Percentiles rank a stretch among this genome's conserved stretches.
Conservation (phyloP, 1,140 invertebrate genomes). For the Linepithema humile region DNA sequence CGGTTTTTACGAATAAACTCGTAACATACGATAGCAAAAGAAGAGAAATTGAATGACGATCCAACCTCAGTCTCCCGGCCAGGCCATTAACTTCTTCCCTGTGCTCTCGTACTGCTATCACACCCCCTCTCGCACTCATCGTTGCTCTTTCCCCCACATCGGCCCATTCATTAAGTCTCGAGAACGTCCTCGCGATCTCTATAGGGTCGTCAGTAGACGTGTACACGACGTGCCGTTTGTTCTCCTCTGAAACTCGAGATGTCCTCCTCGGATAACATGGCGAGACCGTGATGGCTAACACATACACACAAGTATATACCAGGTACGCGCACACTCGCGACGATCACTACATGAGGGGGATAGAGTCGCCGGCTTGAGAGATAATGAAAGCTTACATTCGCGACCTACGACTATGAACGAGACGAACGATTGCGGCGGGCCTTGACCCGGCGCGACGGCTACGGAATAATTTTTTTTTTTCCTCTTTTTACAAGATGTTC, state of each 20-base stretch:
- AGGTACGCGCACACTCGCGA: not conserved
- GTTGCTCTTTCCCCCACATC: conserved; percentile 48
- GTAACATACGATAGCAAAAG: not conserved
- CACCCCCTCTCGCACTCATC: not conserved
- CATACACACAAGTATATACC: conserved; percentile 8
- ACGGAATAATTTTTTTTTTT: not conserved
- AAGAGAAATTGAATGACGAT: conserved; percentile 66
- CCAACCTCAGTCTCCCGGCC: conserved; percentile 50
- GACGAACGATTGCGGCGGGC: not conserved
- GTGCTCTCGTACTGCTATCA: not conserved
- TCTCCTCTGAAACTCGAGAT: conserved; percentile 78
- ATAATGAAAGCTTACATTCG: conserved; percentile 59
- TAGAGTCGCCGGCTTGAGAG: conserved; percentile 20
- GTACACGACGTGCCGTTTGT: conserved; percentile 78
- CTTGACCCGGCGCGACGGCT: not conserved
- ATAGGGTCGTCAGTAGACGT: conserved; percentile 72
- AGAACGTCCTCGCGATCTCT: conserved; percentile 72
- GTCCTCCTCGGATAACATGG: conserved; percentile 75
- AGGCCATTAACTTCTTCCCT: conserved; percentile 51
- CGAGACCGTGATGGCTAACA: conserved; percentile 47
- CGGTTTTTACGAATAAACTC: conserved; percentile 44
- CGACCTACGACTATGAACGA: conserved; percentile 25
- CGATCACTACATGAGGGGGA: conserved; percentile 37
- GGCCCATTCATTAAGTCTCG: conserved; percentile 75
- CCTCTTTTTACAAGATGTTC: not conserved